These are phyloP conservation scores for Trididemnum nubilum DNA, from an alignment of 23 tunicate species.

Conservation along the genomic window DNA sequence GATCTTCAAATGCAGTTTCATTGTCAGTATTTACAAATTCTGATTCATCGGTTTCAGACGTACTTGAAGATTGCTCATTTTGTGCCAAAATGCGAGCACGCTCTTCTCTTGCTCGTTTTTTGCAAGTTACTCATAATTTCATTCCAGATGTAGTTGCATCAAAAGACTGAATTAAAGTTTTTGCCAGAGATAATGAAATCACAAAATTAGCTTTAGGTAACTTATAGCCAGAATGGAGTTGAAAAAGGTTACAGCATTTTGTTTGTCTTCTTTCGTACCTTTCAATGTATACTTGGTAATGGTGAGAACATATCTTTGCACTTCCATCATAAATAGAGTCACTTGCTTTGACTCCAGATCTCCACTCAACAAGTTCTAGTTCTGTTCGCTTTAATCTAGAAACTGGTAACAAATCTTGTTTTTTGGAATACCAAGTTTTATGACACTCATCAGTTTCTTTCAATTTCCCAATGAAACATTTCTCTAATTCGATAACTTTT, in stretches of 20 bases:
- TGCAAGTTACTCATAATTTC: not conserved
- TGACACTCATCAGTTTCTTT: conserved; percentile 12
- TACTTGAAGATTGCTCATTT: too few species aligned
- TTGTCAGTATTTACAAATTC: too few species aligned
- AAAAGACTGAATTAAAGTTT: not conserved
- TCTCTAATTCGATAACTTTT: not conserved
- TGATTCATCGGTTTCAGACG: too few species aligned
- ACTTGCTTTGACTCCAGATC: conserved; percentile 1
- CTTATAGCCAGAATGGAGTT: not conserved
- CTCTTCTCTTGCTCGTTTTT: conserved; percentile 2
- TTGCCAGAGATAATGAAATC: not conserved
- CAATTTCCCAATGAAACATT: conserved; percentile 1
- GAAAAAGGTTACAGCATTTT: conserved; percentile 3
- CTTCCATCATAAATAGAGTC: not conserved
- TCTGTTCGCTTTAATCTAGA: not conserved
- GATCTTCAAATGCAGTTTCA: too few species aligned
- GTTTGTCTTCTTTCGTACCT: not conserved
- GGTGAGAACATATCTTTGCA: not conserved
- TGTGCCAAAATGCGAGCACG: not conserved
- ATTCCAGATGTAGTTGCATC: not conserved
- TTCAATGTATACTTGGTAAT: not conserved
- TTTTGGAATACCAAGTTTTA: conserved; percentile 1
- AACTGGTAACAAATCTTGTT: not conserved
- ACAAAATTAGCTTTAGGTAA: not conserved
- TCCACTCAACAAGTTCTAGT: conserved; percentile 3